Percentiles rank a stretch among this genome's conserved stretches.
These are phyloP conservation scores for Cheirogaleus medius DNA, from an alignment of 2,113 vertebrate species.

Conservation along the genomic window DNA sequence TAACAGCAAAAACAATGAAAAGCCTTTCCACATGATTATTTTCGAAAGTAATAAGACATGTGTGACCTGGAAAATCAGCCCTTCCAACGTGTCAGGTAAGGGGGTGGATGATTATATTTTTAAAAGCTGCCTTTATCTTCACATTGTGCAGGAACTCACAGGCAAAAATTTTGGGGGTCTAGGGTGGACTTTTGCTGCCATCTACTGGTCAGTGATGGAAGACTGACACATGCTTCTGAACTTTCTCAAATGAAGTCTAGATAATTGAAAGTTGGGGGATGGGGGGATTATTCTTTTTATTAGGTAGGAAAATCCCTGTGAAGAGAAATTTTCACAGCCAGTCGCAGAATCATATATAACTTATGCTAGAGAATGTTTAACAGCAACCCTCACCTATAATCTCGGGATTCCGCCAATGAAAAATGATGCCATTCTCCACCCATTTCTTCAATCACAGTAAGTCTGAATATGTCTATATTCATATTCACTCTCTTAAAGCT, in stretches of 20 bases:
- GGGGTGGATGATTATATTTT: not conserved
- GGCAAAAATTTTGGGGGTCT: rapidly evolving
- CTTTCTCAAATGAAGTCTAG: not conserved
- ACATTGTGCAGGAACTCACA: not conserved
- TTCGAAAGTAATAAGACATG: slow-evolving; percentile 74
- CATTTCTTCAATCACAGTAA: not conserved
- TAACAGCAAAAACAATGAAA: slow-evolving; percentile 76
- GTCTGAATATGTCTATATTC: not conserved
- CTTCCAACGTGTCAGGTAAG: slow-evolving; percentile 40
- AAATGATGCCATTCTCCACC: not conserved
- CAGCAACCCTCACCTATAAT: not conserved
- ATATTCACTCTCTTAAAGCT: not conserved
- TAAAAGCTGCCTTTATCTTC: slow-evolving; percentile 49
- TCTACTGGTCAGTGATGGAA: slow-evolving; percentile 67
- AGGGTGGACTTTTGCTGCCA: slow-evolving; percentile 82
- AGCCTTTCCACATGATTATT: slow-evolving; percentile 76
- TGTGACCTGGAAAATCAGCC: slow-evolving; percentile 72
- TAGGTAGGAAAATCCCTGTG: not conserved
- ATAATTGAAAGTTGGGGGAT: not conserved
- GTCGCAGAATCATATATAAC: not conserved
- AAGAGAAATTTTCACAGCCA: not conserved
- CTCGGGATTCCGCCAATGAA: not conserved
- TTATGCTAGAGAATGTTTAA: not conserved
- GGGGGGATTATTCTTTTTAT: not conserved
- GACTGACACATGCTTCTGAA: not conserved